Conservation (phyloP, 2,113 vertebrate genomes). For the Vulpes ferrilata region DNA sequence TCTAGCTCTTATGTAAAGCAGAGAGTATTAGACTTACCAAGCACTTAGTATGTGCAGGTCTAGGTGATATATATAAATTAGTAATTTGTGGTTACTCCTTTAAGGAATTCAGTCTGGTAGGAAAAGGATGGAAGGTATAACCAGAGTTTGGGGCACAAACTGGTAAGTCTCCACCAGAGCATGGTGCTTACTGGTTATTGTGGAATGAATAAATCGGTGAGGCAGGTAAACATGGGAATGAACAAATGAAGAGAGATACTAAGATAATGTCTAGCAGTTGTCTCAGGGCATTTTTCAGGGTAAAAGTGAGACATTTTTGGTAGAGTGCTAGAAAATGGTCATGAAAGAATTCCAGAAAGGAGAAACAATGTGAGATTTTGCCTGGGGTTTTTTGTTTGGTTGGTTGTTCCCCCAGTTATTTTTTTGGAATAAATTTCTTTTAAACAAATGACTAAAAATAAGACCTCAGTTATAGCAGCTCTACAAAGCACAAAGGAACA, state of each 20-base stretch:
- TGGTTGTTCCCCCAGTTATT: not conserved
- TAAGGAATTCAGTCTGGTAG: not conserved
- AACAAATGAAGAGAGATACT: not conserved
- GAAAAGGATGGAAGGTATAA: not conserved
- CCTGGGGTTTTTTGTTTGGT: not conserved
- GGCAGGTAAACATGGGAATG: not conserved
- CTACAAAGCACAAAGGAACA: not conserved
- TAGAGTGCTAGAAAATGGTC: not conserved
- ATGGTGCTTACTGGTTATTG: not conserved
- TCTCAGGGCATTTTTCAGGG: not conserved
- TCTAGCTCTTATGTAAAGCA: not conserved
- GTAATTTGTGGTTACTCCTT: not conserved
- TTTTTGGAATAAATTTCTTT: slow-evolving; percentile 28
- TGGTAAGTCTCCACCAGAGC: not conserved
- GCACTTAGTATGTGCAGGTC: not conserved
- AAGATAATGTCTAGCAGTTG: not conserved
- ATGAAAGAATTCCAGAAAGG: not conserved
- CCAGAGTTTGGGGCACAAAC: not conserved
- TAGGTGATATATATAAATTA: not conserved
- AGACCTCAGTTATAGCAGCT: not conserved
- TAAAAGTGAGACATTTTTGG: not conserved
- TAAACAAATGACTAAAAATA: not conserved
- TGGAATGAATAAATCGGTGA: not conserved
- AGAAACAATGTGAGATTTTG: not conserved
- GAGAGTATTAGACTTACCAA: not conserved